Percentiles rank a stretch among this genome's conserved stretches.
These are phyloP conservation scores for Pseudotriccus pelzelni DNA, from an alignment of 2,797 vertebrate species.

Conservation along the genomic window DNA sequence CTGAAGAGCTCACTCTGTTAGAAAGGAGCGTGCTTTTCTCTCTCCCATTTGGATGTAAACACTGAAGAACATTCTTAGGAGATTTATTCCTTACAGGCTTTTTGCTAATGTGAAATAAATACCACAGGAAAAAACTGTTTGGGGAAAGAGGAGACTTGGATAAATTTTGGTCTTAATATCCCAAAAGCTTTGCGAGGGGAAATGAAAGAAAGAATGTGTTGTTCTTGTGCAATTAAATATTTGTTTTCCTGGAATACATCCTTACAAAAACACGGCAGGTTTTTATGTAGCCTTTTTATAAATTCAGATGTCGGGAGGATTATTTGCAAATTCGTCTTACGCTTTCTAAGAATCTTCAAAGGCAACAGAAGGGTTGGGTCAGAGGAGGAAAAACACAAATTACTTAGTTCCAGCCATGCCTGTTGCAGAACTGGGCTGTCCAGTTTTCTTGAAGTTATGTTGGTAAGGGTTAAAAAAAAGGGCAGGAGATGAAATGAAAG, in stretches of 20 bases:
- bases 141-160: background rate
- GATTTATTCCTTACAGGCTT: background rate
- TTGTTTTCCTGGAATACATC: background rate
- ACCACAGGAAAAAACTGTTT: background rate
- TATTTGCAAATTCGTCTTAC: background rate
- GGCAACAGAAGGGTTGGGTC: background rate
- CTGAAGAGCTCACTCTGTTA: background rate
- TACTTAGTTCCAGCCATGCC: background rate
- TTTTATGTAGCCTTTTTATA: background rate
- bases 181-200: background rate
- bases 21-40: slow-evolving; percentile 2
- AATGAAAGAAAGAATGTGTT: background rate
- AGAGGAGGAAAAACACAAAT: background rate
- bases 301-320: background rate
- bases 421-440: background rate
- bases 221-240: slow-evolving; percentile 3
- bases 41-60: background rate
- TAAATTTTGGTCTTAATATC: background rate
- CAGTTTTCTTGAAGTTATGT: background rate
- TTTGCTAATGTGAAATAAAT: background rate
- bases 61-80: background rate
- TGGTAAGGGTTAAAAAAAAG: background rate
- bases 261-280: background rate
- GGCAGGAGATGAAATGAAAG: background rate
- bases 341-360: background rate